Percentiles rank a stretch among this genome's conserved stretches.
phyloP scores from a whole-genome alignment of 2,113 vertebrate genomes.

The Poeciliopsis occidentalis region DNA sequence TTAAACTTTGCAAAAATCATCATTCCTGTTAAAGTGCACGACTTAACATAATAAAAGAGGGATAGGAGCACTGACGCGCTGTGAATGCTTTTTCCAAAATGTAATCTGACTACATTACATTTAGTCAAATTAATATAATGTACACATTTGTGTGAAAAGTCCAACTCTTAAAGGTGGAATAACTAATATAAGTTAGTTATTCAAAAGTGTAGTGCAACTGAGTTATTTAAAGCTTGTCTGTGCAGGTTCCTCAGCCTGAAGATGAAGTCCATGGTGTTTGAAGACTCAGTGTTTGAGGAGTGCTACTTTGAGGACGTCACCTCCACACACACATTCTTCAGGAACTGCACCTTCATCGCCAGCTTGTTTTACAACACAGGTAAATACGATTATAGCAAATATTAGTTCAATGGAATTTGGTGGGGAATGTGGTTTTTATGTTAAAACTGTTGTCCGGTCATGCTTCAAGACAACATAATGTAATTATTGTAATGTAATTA shows the following conservation, averaged over 20 bases:
- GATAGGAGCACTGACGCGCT: background rate
- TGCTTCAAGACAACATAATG: background rate
- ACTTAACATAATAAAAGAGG: background rate
- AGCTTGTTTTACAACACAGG: slow-evolving; percentile 97
- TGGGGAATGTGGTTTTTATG: background rate
- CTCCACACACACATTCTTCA: slow-evolving; percentile 95
- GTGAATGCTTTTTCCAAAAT: background rate
- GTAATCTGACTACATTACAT: no score
- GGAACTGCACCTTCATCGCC: slow-evolving; percentile 93
- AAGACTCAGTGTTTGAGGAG: slow-evolving; percentile 94
- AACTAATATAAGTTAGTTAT: background rate
- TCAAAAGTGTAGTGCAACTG: background rate
- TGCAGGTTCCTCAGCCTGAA: slow-evolving; percentile 79
- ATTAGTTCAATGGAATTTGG: background rate
- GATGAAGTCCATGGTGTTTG: slow-evolving; percentile 96
- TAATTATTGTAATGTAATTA: background rate
- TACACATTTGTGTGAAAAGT: background rate
- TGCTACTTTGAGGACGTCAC: slow-evolving; percentile 98
- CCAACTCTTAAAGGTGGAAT: background rate
- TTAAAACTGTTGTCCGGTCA: background rate
- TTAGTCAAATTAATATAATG: background rate
- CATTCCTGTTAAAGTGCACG: background rate
- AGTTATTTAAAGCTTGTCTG: background rate
- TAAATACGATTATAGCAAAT: slow-evolving; percentile 50
- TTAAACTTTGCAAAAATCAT: background rate